A percentile compares a stretch with the other conserved stretches of the same genome.
Conservation (phyloP, 2,888 invertebrate genomes). For the Hirudinaria manillensis region DNA sequence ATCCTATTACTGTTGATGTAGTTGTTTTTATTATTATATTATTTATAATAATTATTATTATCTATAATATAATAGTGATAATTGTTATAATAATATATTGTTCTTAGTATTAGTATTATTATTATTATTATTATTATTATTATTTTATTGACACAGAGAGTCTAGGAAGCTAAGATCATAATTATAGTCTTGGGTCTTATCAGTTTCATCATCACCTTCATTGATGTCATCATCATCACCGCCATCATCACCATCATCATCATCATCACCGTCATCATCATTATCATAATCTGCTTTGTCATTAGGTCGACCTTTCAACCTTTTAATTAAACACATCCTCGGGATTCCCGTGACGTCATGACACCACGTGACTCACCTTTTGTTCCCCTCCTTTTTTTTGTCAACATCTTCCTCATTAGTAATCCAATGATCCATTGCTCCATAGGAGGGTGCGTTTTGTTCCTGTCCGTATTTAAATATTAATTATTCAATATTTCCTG, state of each 20-base stretch:
- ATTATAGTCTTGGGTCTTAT: neutral
- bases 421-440: too few relatives aligned
- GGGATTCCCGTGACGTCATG: slow-evolving; percentile 2
- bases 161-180: too few relatives aligned
- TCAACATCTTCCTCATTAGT: neutral
- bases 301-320: neutral
- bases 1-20: too few relatives aligned
- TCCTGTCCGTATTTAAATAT: neutral
- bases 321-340: too few relatives aligned
- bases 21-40: too few relatives aligned
- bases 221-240: neutral
- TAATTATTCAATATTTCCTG: neutral
- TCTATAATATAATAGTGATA: too few relatives aligned
- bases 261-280: slow-evolving; percentile 9
- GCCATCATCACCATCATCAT: slow-evolving; percentile 18
- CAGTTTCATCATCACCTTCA: slow-evolving; percentile 3
- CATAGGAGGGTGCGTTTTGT: neutral
- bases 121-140: too few relatives aligned
- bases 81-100: too few relatives aligned
- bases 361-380: neutral
- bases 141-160: too few relatives aligned
- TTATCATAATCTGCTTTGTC: neutral
- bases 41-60: too few relatives aligned
- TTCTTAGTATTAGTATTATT: too few relatives aligned
- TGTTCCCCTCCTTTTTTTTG: neutral